Evolutionary conservation across 2,888 invertebrate genomes (phyloP).

Genomic region (Trichogramma dendrolimi): DNA sequence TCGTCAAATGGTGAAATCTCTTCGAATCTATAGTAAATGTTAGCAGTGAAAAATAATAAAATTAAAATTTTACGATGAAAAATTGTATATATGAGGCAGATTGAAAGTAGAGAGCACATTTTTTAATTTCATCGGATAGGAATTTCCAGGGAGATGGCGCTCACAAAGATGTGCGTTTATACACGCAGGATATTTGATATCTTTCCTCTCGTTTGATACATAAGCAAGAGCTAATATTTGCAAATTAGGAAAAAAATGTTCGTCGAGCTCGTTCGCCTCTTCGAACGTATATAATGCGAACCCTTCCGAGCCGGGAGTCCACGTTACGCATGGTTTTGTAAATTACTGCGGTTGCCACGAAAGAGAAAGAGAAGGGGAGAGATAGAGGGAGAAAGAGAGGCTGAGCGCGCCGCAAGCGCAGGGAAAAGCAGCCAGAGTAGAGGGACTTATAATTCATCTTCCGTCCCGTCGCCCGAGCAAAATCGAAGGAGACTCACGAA

Average conservation of each 20-base stretch:
- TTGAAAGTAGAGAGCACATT: too few relatives aligned
- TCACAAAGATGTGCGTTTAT: not conserved
- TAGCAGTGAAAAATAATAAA: not conserved
- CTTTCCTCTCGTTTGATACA: not conserved
- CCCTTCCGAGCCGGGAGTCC: slow-evolving; percentile 15
- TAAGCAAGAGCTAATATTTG: slow-evolving; percentile 28
- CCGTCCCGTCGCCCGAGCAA: slow-evolving; percentile 27
- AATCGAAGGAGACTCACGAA: slow-evolving; percentile 27
- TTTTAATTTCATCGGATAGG: slow-evolving; percentile 4
- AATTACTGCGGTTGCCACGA: slow-evolving; percentile 28
- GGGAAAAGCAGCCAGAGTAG: not conserved
- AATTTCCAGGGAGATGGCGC: slow-evolving; percentile 9
- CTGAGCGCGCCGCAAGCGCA: not conserved
- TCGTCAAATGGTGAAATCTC: not conserved
- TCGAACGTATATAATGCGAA: slow-evolving; percentile 4
- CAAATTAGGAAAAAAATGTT: slow-evolving; percentile 31
- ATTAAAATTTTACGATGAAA: too few relatives aligned
- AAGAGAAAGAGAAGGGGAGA: slow-evolving; percentile 1
- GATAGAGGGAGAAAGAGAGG: not conserved
- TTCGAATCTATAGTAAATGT: not conserved
- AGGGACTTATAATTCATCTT: slow-evolving; percentile 30
- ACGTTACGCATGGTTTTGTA: slow-evolving; percentile 29
- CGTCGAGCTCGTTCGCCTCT: slow-evolving; percentile 2
- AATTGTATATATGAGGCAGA: too few relatives aligned
- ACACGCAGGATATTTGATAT: slow-evolving; percentile 15